phyloP scores from a whole-genome alignment of 1,140 invertebrate genomes.

The Drosophila kikkawai region DNA sequence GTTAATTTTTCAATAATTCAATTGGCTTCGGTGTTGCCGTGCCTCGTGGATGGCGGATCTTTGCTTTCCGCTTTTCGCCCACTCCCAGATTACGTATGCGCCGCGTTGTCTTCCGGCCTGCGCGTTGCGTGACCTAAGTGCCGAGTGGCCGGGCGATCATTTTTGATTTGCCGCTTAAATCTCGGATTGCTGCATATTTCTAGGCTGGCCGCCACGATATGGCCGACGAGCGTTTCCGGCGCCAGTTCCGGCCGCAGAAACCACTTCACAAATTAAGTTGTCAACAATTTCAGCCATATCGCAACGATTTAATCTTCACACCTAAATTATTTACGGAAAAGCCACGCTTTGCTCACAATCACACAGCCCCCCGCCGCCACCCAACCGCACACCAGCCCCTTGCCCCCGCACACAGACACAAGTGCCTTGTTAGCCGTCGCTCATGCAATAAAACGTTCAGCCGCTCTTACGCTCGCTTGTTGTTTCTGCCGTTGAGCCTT shows the following conservation, averaged over 20 bases:
- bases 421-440: conserved; percentile 62
- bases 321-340: conserved; percentile 81
- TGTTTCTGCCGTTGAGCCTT: conserved; percentile 58
- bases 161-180: conserved; percentile 68
- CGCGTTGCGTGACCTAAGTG: conserved; percentile 50
- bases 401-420: conserved; percentile 25
- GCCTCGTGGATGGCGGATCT: neutral
- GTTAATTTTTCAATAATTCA: conserved; percentile 83
- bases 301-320: conserved; percentile 80
- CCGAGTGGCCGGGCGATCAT: conserved; percentile 39
- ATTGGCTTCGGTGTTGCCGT: conserved; percentile 36
- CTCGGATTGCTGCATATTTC: conserved; percentile 50
- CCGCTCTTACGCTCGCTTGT: conserved; percentile 34
- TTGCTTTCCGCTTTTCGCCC: conserved; percentile 14
- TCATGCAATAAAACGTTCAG: conserved; percentile 80
- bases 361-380: neutral
- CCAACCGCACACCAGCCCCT: conserved; percentile 5
- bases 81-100: conserved; percentile 59
- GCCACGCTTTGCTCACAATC: conserved; percentile 24
- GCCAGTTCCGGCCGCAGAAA: conserved; percentile 62
- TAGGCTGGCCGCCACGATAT: conserved; percentile 22
- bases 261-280: conserved; percentile 82
- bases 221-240: conserved; percentile 35
- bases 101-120: conserved; percentile 37
- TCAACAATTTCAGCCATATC: conserved; percentile 81